These are phyloP conservation scores for Megalopta genalis DNA, from an alignment of 1,140 invertebrate genomes.

Conservation along the genomic window DNA sequence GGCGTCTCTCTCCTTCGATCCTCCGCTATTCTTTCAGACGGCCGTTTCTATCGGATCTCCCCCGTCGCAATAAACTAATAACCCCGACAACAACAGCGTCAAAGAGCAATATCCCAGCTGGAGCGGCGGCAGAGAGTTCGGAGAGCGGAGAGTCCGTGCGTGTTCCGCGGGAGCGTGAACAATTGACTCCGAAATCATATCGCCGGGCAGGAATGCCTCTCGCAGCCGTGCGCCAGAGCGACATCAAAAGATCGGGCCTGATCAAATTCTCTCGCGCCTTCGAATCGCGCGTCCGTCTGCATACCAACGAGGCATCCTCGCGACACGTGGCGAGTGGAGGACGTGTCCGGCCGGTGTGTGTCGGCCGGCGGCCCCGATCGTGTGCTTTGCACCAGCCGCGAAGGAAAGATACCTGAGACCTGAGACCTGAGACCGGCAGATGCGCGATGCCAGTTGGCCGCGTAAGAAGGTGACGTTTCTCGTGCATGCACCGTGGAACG, in stretches of 20 bases:
- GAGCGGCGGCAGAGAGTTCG: too few species aligned
- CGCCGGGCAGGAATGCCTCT: neutral
- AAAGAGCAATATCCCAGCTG: too few species aligned
- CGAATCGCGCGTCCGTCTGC: neutral
- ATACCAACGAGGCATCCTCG: constrained; percentile 24
- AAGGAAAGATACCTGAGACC: too few species aligned
- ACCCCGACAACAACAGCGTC: too few species aligned
- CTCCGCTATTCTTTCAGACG: too few species aligned
- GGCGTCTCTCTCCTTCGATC: too few species aligned
- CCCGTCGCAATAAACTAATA: too few species aligned
- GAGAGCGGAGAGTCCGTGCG: too few species aligned
- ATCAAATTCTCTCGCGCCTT: constrained; percentile 27
- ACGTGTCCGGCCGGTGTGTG: neutral
- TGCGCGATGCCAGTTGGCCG: neutral
- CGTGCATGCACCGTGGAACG: constrained; percentile 52
- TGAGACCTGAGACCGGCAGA: constrained; percentile 35
- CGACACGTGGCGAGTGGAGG: constrained; percentile 37
- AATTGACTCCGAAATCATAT: neutral
- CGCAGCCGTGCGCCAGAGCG: neutral
- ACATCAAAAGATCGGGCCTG: constrained; percentile 3
- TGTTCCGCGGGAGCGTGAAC: neutral
- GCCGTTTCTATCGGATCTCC: too few species aligned
- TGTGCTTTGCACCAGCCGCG: too few species aligned
- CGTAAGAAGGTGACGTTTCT: constrained; percentile 50
- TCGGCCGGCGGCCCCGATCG: too few species aligned